A percentile compares a stretch with the other conserved stretches of the same genome.
phyloP scores from a whole-genome alignment of 2,888 invertebrate species.

The Plebejus anna region DNA sequence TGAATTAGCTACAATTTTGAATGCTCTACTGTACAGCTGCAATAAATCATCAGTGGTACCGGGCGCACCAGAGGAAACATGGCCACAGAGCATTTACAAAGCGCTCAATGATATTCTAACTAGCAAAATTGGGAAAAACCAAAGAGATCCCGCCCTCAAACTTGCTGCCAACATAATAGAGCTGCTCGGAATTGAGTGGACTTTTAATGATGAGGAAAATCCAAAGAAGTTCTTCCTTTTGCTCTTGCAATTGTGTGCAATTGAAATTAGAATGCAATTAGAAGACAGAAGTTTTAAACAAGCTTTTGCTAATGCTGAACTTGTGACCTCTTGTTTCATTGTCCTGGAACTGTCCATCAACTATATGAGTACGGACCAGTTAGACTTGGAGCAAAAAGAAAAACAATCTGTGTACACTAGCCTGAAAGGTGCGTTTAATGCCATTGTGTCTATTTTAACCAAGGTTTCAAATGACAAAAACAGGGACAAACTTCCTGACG shows the following conservation, averaged over 20 bases:
- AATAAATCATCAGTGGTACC: slow-evolving; percentile 83
- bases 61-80: slow-evolving; percentile 85
- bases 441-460: slow-evolving; percentile 86
- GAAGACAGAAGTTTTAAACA: slow-evolving; percentile 92
- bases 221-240: slow-evolving; percentile 91
- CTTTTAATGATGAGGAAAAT: slow-evolving; percentile 87
- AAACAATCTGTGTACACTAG: slow-evolving; percentile 94
- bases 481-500: slow-evolving; percentile 82
- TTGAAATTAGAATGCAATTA: slow-evolving; percentile 96
- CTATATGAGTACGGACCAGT: slow-evolving; percentile 88
- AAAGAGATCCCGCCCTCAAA: slow-evolving; percentile 93
- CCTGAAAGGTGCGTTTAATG: slow-evolving; percentile 92
- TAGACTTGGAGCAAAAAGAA: slow-evolving; percentile 93
- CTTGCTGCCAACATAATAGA: slow-evolving; percentile 90
- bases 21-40: slow-evolving; percentile 86
- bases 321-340: slow-evolving; percentile 90
- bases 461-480: slow-evolving; percentile 88
- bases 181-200: slow-evolving; percentile 91
- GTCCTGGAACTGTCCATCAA: slow-evolving; percentile 89
- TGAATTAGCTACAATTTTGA: slow-evolving; percentile 89
- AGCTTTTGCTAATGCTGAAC: slow-evolving; percentile 86
- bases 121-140: slow-evolving; percentile 92
- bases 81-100: slow-evolving; percentile 90
- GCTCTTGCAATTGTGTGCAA: slow-evolving; percentile 91
- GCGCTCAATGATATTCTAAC: slow-evolving; percentile 90